These are phyloP conservation scores for Marmota flaviventris DNA, from an alignment of 2,113 vertebrate genomes.

Conservation along the genomic window DNA sequence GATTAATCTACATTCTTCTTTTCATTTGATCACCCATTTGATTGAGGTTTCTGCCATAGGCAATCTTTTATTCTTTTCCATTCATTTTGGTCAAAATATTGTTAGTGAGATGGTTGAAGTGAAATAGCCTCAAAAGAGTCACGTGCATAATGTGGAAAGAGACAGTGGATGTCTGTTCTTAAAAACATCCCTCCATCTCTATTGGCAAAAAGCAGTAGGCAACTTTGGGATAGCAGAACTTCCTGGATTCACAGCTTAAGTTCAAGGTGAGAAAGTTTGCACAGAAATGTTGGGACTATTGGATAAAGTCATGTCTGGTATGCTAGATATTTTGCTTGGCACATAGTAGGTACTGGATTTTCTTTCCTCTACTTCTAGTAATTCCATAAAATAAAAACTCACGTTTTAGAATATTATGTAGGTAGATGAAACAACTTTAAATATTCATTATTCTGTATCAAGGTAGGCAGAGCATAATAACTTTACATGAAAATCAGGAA, in stretches of 20 bases:
- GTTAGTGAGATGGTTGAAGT: neutral
- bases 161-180: neutral
- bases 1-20: constrained; percentile 9
- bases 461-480: neutral
- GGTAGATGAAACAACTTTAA: neutral
- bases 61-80: neutral
- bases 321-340: neutral
- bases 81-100: constrained; percentile 11
- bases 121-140: neutral
- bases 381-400: constrained; percentile 26
- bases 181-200: neutral
- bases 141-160: neutral
- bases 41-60: neutral
- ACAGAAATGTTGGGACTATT: neutral
- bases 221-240: neutral
- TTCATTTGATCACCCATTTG: neutral
- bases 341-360: neutral
- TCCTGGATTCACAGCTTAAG: neutral
- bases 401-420: neutral
- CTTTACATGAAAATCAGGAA: constrained; percentile 23
- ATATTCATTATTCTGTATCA: neutral
- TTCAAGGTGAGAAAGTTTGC: neutral
- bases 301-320: neutral
- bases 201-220: neutral
- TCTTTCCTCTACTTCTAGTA: neutral